Base-by-base conservation (phyloP, 2,113 vertebrate genomes). In the Rhea pennata region DNA sequence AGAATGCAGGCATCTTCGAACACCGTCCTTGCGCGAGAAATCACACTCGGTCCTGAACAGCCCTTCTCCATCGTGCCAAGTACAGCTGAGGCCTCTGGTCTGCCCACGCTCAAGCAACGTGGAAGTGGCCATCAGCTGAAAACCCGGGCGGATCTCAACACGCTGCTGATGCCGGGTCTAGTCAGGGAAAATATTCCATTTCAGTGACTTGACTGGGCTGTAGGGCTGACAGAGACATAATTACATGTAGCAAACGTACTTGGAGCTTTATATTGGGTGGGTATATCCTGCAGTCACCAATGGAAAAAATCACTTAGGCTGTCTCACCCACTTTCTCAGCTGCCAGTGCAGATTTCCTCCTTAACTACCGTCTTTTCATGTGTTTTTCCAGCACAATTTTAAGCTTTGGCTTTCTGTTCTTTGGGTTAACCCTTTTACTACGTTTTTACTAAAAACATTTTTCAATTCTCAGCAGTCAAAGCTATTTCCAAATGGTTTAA, bases 211-310 rank as follows among this genome's bases (percentile, higher is more conserved):
- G 2, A 8, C 3, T 2, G 3, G 6, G 42, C 61, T 64, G 54
- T 1, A 11, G 36, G 27, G 65, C 64, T 39, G 54, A 5, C 16
- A 2, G 59, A 81, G 53, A 6, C 14, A 7, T 33, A 17, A 5
- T 67, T 2, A 0, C 0, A 1, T 5, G 17, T 9, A 54, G 50
- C 56, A 44, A 3, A 76, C 20, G 8, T 5, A 3, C 54, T 21
- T 23, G 4, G 54, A 65, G 74, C 44, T 87, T 29, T n/a, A 16
- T 15, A 3, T 19, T 26, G 74, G 50, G 15, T 10, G 59, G 74
- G 4, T 53, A 3, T 51, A 46, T 39, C 46, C 92, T 58, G 19
- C 46, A 26, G 2, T 5, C 70, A 14, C 51, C 10, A 75, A 39
- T 0, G 6, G 79, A 46, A 44, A 67, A 42, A 2, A 33, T 73